Conservation (phyloP, 2,888 invertebrate species). For the Acleris cristana region DNA sequence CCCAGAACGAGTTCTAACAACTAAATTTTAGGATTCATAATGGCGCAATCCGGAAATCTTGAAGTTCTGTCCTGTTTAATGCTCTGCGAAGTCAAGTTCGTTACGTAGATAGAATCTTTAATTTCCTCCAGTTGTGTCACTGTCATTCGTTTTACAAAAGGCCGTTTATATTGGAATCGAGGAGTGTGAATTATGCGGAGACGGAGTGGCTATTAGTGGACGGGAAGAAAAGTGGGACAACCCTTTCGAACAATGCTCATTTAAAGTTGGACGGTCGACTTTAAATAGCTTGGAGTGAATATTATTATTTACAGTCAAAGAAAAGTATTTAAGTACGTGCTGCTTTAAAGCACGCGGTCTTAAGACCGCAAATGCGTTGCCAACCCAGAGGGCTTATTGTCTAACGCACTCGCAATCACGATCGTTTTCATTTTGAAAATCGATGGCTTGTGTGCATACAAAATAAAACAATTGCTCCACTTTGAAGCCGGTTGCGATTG, state of each 20-base stretch:
- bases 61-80: slow-evolving; percentile 59
- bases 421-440: no score
- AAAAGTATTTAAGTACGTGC: no score
- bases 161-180: slow-evolving; percentile 37
- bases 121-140: slow-evolving; percentile 68
- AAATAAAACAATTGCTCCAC: no score
- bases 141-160: slow-evolving; percentile 51
- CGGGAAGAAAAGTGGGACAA: slow-evolving; percentile 25
- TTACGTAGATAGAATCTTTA: slow-evolving; percentile 77
- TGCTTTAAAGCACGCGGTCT: no score
- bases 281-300: neutral
- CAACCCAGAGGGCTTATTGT: no score
- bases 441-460: no score
- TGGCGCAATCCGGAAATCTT: slow-evolving; percentile 39
- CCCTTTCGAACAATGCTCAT: slow-evolving; percentile 11
- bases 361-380: no score
- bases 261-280: neutral
- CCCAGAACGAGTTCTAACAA: slow-evolving; percentile 6
- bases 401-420: no score
- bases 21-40: slow-evolving; percentile 40
- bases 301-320: no score
- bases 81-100: slow-evolving; percentile 63
- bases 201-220: slow-evolving; percentile 17
- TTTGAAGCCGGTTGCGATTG: no score
- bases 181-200: slow-evolving; percentile 30